Conservation (phyloP, 2,113 vertebrate species). For the Gallinago paraguaiae region DNA sequence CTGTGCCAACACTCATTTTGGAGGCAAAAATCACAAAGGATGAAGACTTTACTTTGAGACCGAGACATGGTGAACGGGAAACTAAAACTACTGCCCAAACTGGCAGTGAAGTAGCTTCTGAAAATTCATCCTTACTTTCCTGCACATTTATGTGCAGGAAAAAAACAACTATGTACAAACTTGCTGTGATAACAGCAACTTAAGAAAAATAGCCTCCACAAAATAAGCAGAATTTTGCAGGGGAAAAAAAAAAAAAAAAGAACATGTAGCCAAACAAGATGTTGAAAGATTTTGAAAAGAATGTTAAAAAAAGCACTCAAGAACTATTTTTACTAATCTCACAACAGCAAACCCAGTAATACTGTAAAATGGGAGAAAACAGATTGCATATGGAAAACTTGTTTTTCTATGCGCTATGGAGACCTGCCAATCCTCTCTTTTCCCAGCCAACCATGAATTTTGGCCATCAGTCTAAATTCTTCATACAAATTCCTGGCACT, state of each 20-base stretch:
- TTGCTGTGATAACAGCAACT: background rate
- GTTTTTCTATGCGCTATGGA: conserved; percentile 29
- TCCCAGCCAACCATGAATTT: conserved; percentile 53
- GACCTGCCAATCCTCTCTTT: conserved; percentile 38
- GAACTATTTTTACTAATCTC: conserved; percentile 13
- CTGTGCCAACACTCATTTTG: background rate
- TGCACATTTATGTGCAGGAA: background rate
- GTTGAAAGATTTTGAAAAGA: conserved; percentile 4
- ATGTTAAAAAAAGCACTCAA: conserved; percentile 2
- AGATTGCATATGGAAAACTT: conserved; percentile 54
- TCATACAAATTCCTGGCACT: conserved; percentile 41
- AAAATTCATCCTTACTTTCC: background rate
- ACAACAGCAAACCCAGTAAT: background rate
- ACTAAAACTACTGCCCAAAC: background rate
- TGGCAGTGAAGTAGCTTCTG: background rate
- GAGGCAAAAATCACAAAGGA: background rate
- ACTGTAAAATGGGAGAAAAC: conserved; percentile 41
- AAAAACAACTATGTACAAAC: background rate
- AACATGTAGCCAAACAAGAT: background rate
- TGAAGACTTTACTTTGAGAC: background rate
- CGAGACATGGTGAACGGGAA: background rate
- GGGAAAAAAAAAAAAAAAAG: fast-evolving
- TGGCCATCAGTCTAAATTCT: conserved; percentile 53
- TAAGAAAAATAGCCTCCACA: background rate
- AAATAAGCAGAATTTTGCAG: background rate